Base-by-base conservation (phyloP, 2,888 invertebrate species). In the Dasysyrphus albostriatus region DNA sequence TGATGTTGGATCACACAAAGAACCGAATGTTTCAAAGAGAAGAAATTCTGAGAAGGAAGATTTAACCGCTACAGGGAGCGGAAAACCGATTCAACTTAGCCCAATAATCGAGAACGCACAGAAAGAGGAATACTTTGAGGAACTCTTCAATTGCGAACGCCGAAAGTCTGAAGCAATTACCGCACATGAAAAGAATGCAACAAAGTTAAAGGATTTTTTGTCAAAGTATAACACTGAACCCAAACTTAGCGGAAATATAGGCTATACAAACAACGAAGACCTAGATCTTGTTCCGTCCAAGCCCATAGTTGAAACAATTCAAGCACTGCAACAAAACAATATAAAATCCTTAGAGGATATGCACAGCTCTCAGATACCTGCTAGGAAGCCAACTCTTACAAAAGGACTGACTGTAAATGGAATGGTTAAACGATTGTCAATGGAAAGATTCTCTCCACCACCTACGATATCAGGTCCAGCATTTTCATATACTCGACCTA, bases 71-170 rank as follows among this genome's bases (percentile, higher is more conserved):
- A 29, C 39, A 10, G 79, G 67, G 0, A 67, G 54, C 14, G 72
- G 58, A 7, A 88, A 88, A 47, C 95, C 96, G 90, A 93, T 95
- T 78, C 96, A 96, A 90, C 91, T 97, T 24, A 96, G 96, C 9
- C 97, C 97, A 0, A 97, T 97, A 69, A 96, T 96, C 88, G 97
- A 97, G 92, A 95, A 95, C 87, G 94, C 95, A 12, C 96, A 95
- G 16, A 94, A 95, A 88, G 96, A 96, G 89, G 96, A 96, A 90
- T 96, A 95, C 89, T 95, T 95, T 88, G 94, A 89, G 19, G 89
- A 90, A 63, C 89, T 90, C 12, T 90, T 89, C 37, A 89, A 88
- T 73, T 89, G 89, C 3, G 92, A 92, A 83, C 89, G 92, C 19
- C 92, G 92, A 69, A 92, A 92, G 74, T 92, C 92, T 49, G 92